Evolutionary conservation across 35 echinoderm and acorn worm species (phyloP), one percentile per base, ranked within the genome.

Genomic region (Lytechinus pictus): DNA sequence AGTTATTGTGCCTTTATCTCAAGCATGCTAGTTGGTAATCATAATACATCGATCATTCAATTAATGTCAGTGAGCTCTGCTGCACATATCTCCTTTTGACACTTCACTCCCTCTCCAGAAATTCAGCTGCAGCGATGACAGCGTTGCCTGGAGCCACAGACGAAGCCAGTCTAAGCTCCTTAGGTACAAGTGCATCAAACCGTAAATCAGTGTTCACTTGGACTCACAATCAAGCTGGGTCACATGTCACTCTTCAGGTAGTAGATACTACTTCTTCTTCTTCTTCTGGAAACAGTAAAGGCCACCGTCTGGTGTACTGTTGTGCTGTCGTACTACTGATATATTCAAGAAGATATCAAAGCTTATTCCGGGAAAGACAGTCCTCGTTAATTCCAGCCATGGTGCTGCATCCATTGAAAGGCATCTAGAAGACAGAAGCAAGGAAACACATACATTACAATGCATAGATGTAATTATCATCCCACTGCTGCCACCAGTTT

Each of bases 291-390:
- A n/a, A n/a, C n/a, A n/a, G n/a, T n/a, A n/a, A n/a, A n/a, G n/a
- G n/a, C n/a, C n/a, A n/a, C n/a, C n/a, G n/a, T n/a, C n/a, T n/a
- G n/a, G n/a, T n/a, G n/a, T n/a, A n/a, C n/a, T n/a, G n/a, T n/a
- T n/a, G n/a, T n/a, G n/a, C n/a, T n/a, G n/a, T n/a, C n/a, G n/a
- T n/a, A n/a, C n/a, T 79, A n/a, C 66, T 79, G 66, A 79, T 79
- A 79, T 79, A n/a, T 79, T 79, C 66, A 14, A 79, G 66, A 79
- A n/a, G 24, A n/a, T 79, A 79, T 79, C 66, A 79, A 79, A 79
- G 66, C 21, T 27, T n/a, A 79, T 79, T 79, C 66, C 66, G 21
- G n/a, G 16, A 79, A 24, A 7, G n/a, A 19, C 8, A 16, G 4
- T 24, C 19, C 66, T 24, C 14, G 1, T 24, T 16, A 5, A 19